A percentile compares a stretch with the other conserved stretches of the same genome.
Conservation (phyloP, 2,797 vertebrate genomes). For the Allobates femoralis region DNA sequence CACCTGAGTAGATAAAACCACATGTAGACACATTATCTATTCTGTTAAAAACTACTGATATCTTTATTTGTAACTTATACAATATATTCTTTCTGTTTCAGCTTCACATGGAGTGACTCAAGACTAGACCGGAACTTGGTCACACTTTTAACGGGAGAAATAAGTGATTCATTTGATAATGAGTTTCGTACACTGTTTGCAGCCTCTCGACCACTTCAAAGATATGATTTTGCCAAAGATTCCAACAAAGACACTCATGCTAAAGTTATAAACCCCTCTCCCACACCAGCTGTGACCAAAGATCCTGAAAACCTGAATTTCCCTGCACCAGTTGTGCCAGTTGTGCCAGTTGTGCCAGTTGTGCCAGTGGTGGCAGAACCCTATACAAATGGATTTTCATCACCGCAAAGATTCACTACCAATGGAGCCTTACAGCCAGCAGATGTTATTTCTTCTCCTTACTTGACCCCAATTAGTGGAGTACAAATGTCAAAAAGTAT, state of each 20-base stretch:
- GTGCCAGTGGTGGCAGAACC: conserved; percentile 5
- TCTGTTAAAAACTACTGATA: not conserved
- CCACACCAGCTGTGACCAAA: not conserved
- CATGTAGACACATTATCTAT: not conserved
- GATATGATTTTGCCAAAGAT: conserved; percentile 52
- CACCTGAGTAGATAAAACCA: no score
- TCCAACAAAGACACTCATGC: conserved; percentile 37
- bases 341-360: conserved; percentile 59
- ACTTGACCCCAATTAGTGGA: conserved; percentile 1
- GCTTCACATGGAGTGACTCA: conserved; percentile 87
- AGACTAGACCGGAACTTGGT: conserved; percentile 87
- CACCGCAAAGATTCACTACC: conserved; percentile 50
- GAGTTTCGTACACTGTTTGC: conserved; percentile 89
- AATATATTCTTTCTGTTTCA: conserved; percentile 61
- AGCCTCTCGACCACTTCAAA: conserved; percentile 73
- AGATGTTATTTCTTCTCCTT: conserved; percentile 43
- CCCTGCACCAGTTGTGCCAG: conserved; percentile 52
- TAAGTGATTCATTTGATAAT: conserved; percentile 78
- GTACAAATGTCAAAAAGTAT: conserved; percentile 55
- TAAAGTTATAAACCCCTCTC: conserved; percentile 1
- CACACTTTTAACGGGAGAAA: conserved; percentile 80
- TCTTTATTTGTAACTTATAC: not conserved
- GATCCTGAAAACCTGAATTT: not conserved
- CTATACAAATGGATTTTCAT: conserved; percentile 53
- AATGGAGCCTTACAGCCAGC: conserved; percentile 47